Conservation (phyloP, 2,888 invertebrate species). For the Andrena trimmerana region DNA sequence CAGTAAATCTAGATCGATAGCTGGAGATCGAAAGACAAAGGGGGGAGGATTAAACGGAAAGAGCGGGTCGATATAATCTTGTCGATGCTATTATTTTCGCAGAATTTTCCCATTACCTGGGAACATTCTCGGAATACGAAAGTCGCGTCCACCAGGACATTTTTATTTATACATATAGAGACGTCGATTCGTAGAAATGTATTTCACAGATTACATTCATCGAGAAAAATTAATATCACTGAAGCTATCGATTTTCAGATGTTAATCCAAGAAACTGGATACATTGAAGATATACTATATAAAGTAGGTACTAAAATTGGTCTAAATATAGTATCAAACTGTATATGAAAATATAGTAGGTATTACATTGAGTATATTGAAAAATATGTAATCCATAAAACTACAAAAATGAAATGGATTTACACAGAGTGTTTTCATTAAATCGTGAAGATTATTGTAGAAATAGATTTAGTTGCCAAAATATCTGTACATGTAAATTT, state of each 20-base stretch:
- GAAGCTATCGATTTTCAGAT: neutral
- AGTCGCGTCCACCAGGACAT: neutral
- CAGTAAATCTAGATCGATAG: constrained; percentile 66
- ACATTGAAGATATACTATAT: too few species aligned
- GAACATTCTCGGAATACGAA: neutral
- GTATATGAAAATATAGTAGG: too few species aligned
- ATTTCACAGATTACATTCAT: neutral
- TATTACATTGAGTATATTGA: too few species aligned
- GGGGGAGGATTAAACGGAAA: constrained; percentile 39
- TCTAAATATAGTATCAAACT: neutral
- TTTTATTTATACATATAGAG: neutral
- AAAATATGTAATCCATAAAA: too few species aligned
- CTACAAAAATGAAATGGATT: too few species aligned
- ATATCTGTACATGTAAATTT: neutral
- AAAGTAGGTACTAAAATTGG: neutral
- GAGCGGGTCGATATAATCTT: constrained; percentile 28
- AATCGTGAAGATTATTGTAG: neutral
- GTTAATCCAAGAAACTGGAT: neutral
- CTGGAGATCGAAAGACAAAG: constrained; percentile 52
- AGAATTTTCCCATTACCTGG: neutral
- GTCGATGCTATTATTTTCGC: constrained; percentile 6
- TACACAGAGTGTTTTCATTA: too few species aligned
- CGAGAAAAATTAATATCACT: neutral
- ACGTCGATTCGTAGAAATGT: neutral
- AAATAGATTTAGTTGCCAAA: neutral